These are phyloP conservation scores for Agraylea sexmaculata DNA, from an alignment of 1,140 invertebrate species.

Conservation along the genomic window DNA sequence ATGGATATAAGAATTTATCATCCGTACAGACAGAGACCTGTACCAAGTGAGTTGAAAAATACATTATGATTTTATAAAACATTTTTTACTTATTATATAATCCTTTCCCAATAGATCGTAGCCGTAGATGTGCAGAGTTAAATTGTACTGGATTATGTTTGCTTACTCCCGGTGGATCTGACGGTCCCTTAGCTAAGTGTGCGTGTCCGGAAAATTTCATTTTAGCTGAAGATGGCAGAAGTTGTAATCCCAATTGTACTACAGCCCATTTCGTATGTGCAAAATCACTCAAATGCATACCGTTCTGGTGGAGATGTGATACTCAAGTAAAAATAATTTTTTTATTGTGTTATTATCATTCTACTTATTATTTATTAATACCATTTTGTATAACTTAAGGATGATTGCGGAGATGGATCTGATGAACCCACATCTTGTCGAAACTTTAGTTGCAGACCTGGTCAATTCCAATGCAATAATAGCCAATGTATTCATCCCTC, in stretches of 20 bases:
- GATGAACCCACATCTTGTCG: constrained; percentile 62
- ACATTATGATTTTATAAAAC: not conserved
- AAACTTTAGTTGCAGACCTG: constrained; percentile 58
- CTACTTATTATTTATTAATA: constrained; percentile 5
- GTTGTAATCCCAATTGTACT: constrained; percentile 67
- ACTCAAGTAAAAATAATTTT: constrained; percentile 44
- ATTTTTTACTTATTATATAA: not conserved
- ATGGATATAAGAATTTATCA: constrained; percentile 81
- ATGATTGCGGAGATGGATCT: constrained; percentile 69
- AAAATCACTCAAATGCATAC: constrained; percentile 69
- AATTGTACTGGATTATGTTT: constrained; percentile 69
- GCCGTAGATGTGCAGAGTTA: constrained; percentile 35
- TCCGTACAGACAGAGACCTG: constrained; percentile 52
- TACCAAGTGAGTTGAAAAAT: constrained; percentile 8
- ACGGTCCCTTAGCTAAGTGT: constrained; percentile 49
- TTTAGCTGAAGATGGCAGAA: constrained; percentile 48
- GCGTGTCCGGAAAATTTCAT: constrained; percentile 73
- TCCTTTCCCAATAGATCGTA: constrained; percentile 22
- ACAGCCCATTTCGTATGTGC: constrained; percentile 68
- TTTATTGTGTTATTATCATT: no score
- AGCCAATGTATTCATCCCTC: constrained; percentile 55
- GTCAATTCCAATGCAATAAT: constrained; percentile 67
- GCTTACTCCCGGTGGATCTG: constrained; percentile 43
- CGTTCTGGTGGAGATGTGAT: constrained; percentile 71
- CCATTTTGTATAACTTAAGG: constrained; percentile 28